A percentile compares a stretch with the other conserved stretches of the same genome.
Conservation (phyloP, 2,888 invertebrate genomes). For the Taphrorychus bicolor region DNA sequence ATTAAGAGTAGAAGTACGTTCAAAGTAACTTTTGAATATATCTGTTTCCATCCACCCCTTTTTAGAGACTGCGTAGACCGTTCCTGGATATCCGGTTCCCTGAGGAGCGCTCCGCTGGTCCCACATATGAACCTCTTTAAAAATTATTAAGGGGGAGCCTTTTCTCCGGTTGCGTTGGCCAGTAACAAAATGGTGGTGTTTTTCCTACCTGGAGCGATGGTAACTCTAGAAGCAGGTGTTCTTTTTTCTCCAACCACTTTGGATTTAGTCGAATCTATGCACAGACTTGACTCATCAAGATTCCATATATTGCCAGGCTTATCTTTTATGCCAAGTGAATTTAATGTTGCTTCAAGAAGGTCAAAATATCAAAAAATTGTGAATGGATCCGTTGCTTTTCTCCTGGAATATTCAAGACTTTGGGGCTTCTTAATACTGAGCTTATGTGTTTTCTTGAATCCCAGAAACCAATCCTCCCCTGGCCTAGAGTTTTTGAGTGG, state of each 20-base stretch:
- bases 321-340: background rate
- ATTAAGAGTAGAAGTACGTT: no score
- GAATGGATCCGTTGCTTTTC: no score
- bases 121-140: no score
- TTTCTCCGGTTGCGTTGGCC: no score
- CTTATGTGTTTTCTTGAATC: background rate
- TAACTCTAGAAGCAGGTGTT: background rate
- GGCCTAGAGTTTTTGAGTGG: conserved; percentile 3
- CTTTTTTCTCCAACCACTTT: conserved; percentile 10
- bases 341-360: background rate
- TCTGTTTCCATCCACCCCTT: no score
- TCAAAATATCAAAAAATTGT: background rate
- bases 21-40: background rate
- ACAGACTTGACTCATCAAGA: background rate
- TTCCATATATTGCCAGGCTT: background rate
- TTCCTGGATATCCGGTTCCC: no score
- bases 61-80: no score
- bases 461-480: background rate
- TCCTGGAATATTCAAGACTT: background rate
- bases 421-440: background rate
- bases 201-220: background rate
- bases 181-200: background rate
- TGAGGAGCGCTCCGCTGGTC: no score
- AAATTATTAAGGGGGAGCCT: no score
- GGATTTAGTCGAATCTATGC: conserved; percentile 7